phyloP scores from a whole-genome alignment of 1,140 invertebrate genomes.

The Teleopsis dalmanni region DNA sequence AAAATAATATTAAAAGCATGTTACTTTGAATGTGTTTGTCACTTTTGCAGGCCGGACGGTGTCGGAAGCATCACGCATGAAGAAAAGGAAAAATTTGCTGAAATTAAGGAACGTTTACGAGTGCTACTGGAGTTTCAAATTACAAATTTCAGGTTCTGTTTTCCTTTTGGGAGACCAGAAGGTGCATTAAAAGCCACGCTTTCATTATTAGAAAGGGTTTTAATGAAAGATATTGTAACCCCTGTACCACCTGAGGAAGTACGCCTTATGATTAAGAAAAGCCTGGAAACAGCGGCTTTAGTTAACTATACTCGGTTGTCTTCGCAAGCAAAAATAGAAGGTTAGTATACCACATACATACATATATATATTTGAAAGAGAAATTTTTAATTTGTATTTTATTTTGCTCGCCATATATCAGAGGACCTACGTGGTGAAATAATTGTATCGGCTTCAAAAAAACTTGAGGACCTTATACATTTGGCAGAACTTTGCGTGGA shows the following conservation, averaged over 20 bases:
- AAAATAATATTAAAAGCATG: too few relatives aligned
- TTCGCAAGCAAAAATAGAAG: slow-evolving; percentile 95
- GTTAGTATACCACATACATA: slow-evolving; percentile 47
- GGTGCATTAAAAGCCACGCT: slow-evolving; percentile 94
- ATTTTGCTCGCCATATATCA: slow-evolving; percentile 30
- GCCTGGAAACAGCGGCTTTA: slow-evolving; percentile 94
- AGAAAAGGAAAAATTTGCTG: slow-evolving; percentile 96
- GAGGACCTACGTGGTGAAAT: slow-evolving; percentile 78
- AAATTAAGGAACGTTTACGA: slow-evolving; percentile 91
- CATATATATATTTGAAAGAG: neutral
- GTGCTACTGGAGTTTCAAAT: slow-evolving; percentile 95
- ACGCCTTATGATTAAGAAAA: slow-evolving; percentile 88
- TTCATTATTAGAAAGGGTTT: slow-evolving; percentile 88
- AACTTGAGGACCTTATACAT: slow-evolving; percentile 94
- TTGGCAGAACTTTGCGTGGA: slow-evolving; percentile 97
- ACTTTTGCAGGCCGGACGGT: slow-evolving; percentile 78
- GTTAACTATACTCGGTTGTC: slow-evolving; percentile 96
- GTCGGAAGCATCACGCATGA: slow-evolving; percentile 95
- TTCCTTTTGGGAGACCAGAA: slow-evolving; percentile 97
- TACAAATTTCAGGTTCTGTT: slow-evolving; percentile 97
- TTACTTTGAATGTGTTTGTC: neutral
- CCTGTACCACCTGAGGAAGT: slow-evolving; percentile 97
- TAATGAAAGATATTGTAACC: slow-evolving; percentile 98
- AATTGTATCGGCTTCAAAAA: slow-evolving; percentile 73
- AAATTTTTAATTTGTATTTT: too few relatives aligned